Percentiles rank a stretch among this genome's conserved stretches.
Conservation (phyloP, 2,113 vertebrate species). For the Cyprinodon variegatus region DNA sequence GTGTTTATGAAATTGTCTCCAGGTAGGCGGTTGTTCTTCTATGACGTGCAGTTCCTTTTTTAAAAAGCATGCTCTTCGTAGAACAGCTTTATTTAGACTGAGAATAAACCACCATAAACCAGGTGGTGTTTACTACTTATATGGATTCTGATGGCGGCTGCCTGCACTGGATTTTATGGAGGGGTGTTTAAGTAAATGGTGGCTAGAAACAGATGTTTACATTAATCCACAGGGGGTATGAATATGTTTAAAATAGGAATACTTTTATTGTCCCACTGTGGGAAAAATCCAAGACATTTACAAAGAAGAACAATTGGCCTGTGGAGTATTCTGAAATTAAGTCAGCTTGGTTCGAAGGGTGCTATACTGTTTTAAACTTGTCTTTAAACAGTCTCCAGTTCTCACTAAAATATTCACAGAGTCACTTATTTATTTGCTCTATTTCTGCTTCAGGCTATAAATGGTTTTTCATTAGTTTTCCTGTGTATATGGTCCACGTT, state of each 20-base stretch:
- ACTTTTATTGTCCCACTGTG: too few relatives aligned
- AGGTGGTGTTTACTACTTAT: background rate
- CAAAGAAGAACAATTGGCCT: too few relatives aligned
- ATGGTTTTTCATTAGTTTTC: slow-evolving; percentile 10
- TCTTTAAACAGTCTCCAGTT: background rate
- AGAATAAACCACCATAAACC: background rate
- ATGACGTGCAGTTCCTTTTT: background rate
- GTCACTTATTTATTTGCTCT: slow-evolving; percentile 8
- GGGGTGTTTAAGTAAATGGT: too few relatives aligned
- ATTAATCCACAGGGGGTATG: too few relatives aligned
- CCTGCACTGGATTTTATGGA: too few relatives aligned
- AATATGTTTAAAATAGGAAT: too few relatives aligned
- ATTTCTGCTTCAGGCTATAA: slow-evolving; percentile 5
- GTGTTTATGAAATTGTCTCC: background rate
- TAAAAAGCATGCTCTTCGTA: background rate
- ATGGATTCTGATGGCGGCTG: background rate
- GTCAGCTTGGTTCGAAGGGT: background rate
- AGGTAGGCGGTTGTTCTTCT: background rate
- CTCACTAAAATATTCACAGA: background rate
- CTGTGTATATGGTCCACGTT: slow-evolving; percentile 1
- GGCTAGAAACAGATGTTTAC: too few relatives aligned
- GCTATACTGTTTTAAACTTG: background rate
- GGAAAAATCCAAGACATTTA: too few relatives aligned
- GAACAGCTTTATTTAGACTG: background rate
- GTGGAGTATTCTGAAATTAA: background rate